phyloP scores from a whole-genome alignment of 2,888 invertebrate species.

The Proisotoma minuta region DNA sequence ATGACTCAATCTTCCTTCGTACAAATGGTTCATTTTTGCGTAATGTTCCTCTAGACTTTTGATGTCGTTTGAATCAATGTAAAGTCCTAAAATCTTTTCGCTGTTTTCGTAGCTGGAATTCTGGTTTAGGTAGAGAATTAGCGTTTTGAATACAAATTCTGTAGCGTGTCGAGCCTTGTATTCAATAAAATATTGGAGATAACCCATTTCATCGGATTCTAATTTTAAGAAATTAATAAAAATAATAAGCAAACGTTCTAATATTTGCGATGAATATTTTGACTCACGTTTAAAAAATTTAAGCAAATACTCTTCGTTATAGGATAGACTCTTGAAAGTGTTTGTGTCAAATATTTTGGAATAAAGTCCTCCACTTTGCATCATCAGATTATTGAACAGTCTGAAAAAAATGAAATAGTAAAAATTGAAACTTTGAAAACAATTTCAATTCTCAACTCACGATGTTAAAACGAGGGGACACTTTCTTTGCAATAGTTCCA shows the following conservation, averaged over 20 bases:
- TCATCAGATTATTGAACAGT: slow-evolving; percentile 8
- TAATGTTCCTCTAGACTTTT: slow-evolving; percentile 21
- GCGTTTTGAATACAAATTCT: neutral
- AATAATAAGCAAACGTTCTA: neutral
- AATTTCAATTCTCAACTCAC: slow-evolving; percentile 21
- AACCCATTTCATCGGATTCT: neutral
- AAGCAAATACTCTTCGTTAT: neutral
- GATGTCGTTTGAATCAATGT: slow-evolving; percentile 25
- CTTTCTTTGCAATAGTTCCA: slow-evolving; percentile 30
- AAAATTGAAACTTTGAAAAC: neutral
- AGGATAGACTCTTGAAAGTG: neutral
- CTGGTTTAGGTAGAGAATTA: slow-evolving; percentile 20
- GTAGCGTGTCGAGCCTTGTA: slow-evolving; percentile 22
- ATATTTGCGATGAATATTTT: neutral
- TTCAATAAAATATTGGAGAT: slow-evolving; percentile 27
- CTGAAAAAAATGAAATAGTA: neutral
- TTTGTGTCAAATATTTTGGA: neutral
- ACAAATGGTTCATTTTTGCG: slow-evolving; percentile 4
- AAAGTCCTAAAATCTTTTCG: slow-evolving; percentile 14
- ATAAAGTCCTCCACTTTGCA: neutral
- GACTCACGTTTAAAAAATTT: slow-evolving; percentile 3
- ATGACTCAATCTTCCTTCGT: neutral
- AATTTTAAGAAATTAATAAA: neutral
- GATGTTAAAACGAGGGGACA: slow-evolving; percentile 40
- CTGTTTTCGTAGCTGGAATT: slow-evolving; percentile 16